These are phyloP conservation scores for Phymatocera aterrima DNA, from an alignment of 2,888 invertebrate species.

Conservation along the genomic window DNA sequence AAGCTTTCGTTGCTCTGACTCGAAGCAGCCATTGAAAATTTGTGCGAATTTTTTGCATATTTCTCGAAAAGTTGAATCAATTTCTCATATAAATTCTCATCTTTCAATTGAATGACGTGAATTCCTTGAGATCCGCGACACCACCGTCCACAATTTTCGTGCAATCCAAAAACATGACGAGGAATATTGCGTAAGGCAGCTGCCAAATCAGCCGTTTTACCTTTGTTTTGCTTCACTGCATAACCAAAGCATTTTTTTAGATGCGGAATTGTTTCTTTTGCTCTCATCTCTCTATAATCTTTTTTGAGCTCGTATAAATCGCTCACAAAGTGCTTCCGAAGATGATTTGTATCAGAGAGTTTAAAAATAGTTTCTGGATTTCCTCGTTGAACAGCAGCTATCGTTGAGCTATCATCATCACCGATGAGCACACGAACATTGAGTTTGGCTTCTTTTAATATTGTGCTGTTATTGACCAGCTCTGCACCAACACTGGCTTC, in stretches of 20 bases:
- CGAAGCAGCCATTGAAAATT: slow-evolving; percentile 53
- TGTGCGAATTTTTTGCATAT: slow-evolving; percentile 52
- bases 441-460: slow-evolving; percentile 44
- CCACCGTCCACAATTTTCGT: slow-evolving; percentile 49
- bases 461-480: slow-evolving; percentile 45
- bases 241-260: slow-evolving; percentile 53
- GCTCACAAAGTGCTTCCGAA: slow-evolving; percentile 40
- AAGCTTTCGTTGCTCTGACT: slow-evolving; percentile 55
- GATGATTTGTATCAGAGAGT: slow-evolving; percentile 43
- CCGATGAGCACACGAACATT: slow-evolving; percentile 50
- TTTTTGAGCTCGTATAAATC: slow-evolving; percentile 45
- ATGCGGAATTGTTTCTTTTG: slow-evolving; percentile 50
- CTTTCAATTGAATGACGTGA: slow-evolving; percentile 44
- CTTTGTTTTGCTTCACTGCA: slow-evolving; percentile 52
- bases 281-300: slow-evolving; percentile 44
- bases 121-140: slow-evolving; percentile 40
- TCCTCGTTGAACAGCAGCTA: slow-evolving; percentile 44
- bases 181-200: slow-evolving; percentile 50
- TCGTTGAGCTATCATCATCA: slow-evolving; percentile 50
- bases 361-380: slow-evolving; percentile 33
- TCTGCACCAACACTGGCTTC: slow-evolving; percentile 56
- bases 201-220: slow-evolving; percentile 40
- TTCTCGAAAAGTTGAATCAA: slow-evolving; percentile 48
- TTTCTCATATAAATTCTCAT: slow-evolving; percentile 43
- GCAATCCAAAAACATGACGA: slow-evolving; percentile 50